Evolutionary conservation across 1,140 invertebrate genomes (phyloP), one percentile per base, ranked within the genome.

Genomic region (Brachionus rubens): DNA sequence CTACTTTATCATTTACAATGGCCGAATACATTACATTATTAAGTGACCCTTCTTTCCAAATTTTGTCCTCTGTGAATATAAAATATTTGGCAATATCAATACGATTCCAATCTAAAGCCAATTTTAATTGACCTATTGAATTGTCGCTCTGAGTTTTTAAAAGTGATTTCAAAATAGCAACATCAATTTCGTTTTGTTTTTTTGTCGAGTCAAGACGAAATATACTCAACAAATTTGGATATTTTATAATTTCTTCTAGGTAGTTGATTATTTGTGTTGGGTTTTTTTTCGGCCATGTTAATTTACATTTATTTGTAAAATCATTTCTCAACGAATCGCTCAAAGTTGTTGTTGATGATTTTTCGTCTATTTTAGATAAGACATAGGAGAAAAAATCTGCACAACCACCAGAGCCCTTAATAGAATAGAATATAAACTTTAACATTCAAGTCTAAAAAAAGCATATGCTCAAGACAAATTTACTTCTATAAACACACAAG

Each of bases 41-140:
- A 16, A 75, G 40, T 16, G n/a, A 19, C 40, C 3, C 21, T 1
- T 21, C 68, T 40, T 75, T 30, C 50, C 50, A 56, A 26, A 5
- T 9, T 47, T 75, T 54, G 16, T 75, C 36, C 21, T 75, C 48
- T 26, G 41, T 75, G 16, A 85, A 83, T 56, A 85, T 85, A 56
- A 83, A 81, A 77, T 81, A 80, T 78, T 82, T 84, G 33, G 82
- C 84, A 19, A 86, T 81, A 77, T 87, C 86, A 33, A 85, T 84
- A 70, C 86, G 80, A 78, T 87, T 85, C 85, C 86, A 87, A 4
- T 82, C 81, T 12, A 87, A 77, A 4, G 86, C 85, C n/a, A 86
- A 78, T 50, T 81, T 80, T 46, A 87, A 77, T 80, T 86, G 86
- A 46, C 84, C 81, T 78, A 50, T 50, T 19, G 54, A 72, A 30